Base-by-base conservation (phyloP, 2,797 vertebrate species). In the Onychomys torridus region DNA sequence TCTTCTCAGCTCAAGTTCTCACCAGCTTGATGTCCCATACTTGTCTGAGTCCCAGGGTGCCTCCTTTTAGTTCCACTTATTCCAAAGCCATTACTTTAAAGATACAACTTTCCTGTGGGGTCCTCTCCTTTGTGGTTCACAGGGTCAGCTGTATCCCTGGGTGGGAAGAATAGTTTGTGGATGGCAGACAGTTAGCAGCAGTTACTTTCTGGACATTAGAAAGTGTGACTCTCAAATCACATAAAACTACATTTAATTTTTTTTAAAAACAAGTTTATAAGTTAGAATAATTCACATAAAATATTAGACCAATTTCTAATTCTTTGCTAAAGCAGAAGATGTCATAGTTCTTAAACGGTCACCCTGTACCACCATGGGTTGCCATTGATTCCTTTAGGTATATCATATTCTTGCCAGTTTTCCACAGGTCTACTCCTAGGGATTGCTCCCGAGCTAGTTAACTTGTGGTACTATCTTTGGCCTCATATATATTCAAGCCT, bases 281-380 rank as follows among this genome's bases (percentile, higher is more conserved):
- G 27, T 92, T 83, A 81, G 12, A 71, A 57, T 27, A 23, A 78
- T 91, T 93, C 52, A 79, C 16, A 57, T 78, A 91, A 93, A 96
- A 95, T 57, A 69, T 23, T 52, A 85, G 49, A 40, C 46, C 6
- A 2, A 71, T 92, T 95, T 93, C 12, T 91, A 69, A 49, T 85
- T 82, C 1, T 21, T 65, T 73, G 3, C 13, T 69, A 84, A 79
- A 78, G 37, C 32, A 82, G 34, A 97, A 95, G 11, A 49, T 61
- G 23, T 10, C 10, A 59, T 90, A 3, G 49, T 91, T 88, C 40
- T 83, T 92, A 63, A 3, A 7, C 10, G 9, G 11, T 9, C 32
- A 61, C 16, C 2, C 2, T 27, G 52, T 82, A 89, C 34, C 79
- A 46, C 11, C 34, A 10, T 73, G 14, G 2, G 34, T 61, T 17